A percentile compares a stretch with the other conserved stretches of the same genome.
Conservation (phyloP, 92 coral and sea anemone species). For the Umimayanthus chanpuru region DNA sequence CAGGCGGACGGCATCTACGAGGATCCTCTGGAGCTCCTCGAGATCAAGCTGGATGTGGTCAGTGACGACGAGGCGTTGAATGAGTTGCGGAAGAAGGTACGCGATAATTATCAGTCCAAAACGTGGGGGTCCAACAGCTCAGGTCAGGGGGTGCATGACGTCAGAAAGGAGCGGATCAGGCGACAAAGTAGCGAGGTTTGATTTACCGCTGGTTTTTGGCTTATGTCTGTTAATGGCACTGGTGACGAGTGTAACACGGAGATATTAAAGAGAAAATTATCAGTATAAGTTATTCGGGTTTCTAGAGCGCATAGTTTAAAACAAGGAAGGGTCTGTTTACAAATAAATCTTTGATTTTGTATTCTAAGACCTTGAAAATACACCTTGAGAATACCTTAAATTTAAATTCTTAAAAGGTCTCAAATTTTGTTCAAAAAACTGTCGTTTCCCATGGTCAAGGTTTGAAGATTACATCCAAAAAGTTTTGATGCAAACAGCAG, state of each 20-base stretch:
- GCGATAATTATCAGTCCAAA: not conserved
- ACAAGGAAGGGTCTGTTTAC: too few species aligned
- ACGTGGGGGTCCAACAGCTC: conserved; percentile 34
- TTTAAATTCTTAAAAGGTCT: too few species aligned
- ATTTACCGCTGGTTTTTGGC: conserved; percentile 22
- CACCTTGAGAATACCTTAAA: too few species aligned
- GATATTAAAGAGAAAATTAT: not conserved
- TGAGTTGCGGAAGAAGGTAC: conserved; percentile 57
- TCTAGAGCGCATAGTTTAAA: not conserved
- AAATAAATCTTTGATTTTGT: too few species aligned
- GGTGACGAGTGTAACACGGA: conserved; percentile 1
- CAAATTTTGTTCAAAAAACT: too few species aligned
- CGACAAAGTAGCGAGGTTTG: conserved; percentile 43
- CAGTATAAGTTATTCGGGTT: not conserved
- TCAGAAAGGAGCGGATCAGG: conserved; percentile 35
- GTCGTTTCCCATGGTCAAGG: too few species aligned
- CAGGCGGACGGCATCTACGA: conserved; percentile 94
- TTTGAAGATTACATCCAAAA: too few species aligned
- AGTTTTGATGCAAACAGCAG: too few species aligned
- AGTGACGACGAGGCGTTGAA: conserved; percentile 90
- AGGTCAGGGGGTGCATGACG: conserved; percentile 34
- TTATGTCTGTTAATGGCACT: conserved; percentile 28
- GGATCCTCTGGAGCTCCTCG: conserved; percentile 75
- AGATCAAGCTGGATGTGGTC: conserved; percentile 62
- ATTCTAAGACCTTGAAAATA: too few species aligned